A percentile compares a stretch with the other conserved stretches of the same genome.
Conservation (phyloP, 2,888 invertebrate species). For the Tenthredo livida region DNA sequence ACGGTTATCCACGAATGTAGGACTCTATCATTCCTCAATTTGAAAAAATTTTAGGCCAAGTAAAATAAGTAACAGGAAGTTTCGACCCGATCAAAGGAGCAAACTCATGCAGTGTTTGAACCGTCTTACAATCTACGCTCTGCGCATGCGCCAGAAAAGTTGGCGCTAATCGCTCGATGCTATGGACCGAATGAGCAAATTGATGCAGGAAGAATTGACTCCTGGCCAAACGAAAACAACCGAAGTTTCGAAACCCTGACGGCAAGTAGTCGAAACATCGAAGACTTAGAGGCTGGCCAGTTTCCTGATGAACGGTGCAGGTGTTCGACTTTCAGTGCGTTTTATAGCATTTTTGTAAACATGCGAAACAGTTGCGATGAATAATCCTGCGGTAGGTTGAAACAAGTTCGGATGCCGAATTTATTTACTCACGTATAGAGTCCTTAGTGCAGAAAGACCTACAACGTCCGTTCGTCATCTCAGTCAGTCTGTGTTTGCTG, state of each 20-base stretch:
- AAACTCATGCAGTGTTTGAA: neutral
- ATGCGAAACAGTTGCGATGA: too few species aligned
- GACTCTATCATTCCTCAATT: neutral
- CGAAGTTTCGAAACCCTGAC: neutral
- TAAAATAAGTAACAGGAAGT: neutral
- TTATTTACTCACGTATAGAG: neutral
- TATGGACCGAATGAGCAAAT: neutral
- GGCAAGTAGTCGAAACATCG: neutral
- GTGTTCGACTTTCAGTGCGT: neutral
- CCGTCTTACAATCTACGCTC: neutral
- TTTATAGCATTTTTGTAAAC: neutral
- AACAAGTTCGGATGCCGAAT: neutral
- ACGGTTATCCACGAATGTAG: neutral
- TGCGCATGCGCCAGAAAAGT: neutral
- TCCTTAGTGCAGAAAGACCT: conserved; percentile 3
- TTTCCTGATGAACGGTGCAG: neutral
- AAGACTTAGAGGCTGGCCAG: neutral
- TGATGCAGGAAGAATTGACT: neutral
- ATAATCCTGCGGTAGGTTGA: too few species aligned
- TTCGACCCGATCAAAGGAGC: neutral
- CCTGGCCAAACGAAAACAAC: neutral
- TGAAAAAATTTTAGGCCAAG: neutral
- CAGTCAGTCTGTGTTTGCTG: neutral
- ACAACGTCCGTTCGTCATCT: neutral
- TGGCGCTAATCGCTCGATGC: conserved; percentile 6